Percentiles rank a stretch among this genome's conserved stretches.
Conservation (phyloP, 64 coral and sea anemone genomes). For the Anthopleura sola region DNA sequence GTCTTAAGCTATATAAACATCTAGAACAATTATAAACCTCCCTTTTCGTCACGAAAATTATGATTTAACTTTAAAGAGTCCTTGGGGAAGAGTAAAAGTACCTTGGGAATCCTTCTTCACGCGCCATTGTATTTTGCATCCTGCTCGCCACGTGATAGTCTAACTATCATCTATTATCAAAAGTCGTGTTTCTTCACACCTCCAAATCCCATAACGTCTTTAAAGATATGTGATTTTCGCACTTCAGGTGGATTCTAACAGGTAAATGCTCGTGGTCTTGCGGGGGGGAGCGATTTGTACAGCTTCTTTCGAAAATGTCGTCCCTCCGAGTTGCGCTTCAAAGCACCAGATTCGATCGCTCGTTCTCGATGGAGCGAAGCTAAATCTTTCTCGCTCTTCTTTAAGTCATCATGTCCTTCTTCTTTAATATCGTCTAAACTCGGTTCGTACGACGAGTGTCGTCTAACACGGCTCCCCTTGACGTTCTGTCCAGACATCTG, state of each 20-base stretch:
- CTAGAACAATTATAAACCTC: background rate
- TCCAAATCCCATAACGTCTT: background rate
- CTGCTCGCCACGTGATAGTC: background rate
- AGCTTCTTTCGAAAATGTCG: conserved; percentile 38
- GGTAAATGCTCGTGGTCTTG: background rate
- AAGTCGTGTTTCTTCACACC: conserved; percentile 14
- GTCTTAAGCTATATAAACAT: background rate
- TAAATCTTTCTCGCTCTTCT: conserved; percentile 6
- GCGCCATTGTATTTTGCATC: background rate
- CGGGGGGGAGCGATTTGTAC: background rate
- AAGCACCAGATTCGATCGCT: conserved; percentile 24
- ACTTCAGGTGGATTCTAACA: background rate
- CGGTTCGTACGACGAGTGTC: conserved; percentile 63
- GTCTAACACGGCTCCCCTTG: conserved; percentile 23
- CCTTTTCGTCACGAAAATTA: background rate
- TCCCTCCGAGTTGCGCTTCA: conserved; percentile 31
- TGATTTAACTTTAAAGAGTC: background rate
- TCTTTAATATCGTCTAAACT: conserved; percentile 56
- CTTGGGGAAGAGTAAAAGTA: background rate
- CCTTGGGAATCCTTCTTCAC: background rate
- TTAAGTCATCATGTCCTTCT: conserved; percentile 17
- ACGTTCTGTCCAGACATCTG: background rate
- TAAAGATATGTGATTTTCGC: background rate
- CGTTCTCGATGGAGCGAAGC: conserved; percentile 45
- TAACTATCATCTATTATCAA: conserved; percentile 15